phyloP scores from a whole-genome alignment of 2,113 vertebrate species.

The Peromyscus californicus region DNA sequence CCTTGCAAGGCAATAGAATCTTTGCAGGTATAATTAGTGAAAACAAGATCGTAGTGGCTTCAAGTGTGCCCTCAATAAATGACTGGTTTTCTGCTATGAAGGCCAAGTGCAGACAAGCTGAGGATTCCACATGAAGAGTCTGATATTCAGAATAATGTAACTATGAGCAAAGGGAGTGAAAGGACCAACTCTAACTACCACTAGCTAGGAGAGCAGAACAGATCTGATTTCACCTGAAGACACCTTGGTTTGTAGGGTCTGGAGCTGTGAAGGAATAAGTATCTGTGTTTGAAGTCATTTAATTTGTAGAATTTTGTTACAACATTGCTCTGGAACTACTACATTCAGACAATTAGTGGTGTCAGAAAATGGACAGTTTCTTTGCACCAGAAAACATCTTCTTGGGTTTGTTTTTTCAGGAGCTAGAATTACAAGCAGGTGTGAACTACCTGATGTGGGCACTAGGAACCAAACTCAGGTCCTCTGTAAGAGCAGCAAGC shows the following conservation, averaged over 20 bases:
- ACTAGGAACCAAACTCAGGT: not conserved
- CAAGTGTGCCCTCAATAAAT: too few relatives aligned
- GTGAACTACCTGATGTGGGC: not conserved
- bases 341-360: fast-evolving
- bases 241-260: not conserved
- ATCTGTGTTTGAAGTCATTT: fast-evolving
- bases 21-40: not conserved
- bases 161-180: not conserved
- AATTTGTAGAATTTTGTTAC: not conserved
- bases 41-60: not conserved
- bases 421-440: not conserved
- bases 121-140: not conserved
- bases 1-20: not conserved
- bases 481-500: too few relatives aligned
- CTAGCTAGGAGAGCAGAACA: not conserved
- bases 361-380: not conserved
- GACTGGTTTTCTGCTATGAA: not conserved
- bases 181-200: not conserved
- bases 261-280: not conserved
- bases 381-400: not conserved
- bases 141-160: not conserved
- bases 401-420: too few relatives aligned
- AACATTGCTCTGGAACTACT: not conserved
- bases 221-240: not conserved
- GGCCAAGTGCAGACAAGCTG: not conserved